phyloP scores from a whole-genome alignment of 2,113 vertebrate genomes.

The Thomomys bottae region DNA sequence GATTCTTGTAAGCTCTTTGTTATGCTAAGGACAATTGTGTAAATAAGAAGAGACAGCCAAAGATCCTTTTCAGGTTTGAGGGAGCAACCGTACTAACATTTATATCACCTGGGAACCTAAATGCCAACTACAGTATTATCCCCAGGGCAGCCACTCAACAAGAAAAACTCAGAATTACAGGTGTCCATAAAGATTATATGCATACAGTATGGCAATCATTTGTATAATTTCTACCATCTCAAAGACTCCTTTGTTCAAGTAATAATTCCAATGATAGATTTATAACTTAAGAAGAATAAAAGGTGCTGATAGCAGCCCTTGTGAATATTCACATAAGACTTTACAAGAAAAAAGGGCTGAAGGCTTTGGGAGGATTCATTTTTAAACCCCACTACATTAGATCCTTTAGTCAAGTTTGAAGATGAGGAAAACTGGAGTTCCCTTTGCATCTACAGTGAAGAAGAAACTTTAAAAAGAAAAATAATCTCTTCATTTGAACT shows the following conservation, averaged over 20 bases:
- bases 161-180: conserved; percentile 16
- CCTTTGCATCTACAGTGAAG: not conserved
- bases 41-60: not conserved
- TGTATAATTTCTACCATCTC: conserved; percentile 18
- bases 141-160: conserved; percentile 45
- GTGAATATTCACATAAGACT: conserved; percentile 21
- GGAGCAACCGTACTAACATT: not conserved
- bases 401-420: conserved; percentile 21
- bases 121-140: conserved; percentile 25
- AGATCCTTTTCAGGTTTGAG: conserved; percentile 13
- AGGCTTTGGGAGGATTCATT: not conserved
- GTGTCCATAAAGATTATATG: conserved; percentile 3
- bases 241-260: conserved; percentile 50
- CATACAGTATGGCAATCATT: not conserved
- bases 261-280: conserved; percentile 35
- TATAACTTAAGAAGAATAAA: conserved; percentile 23
- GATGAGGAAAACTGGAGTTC: not conserved
- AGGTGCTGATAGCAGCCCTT: not conserved
- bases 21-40: not conserved
- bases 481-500: conserved; percentile 14
- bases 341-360: not conserved
- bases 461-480: not conserved
- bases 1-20: not conserved
- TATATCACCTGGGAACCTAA: not conserved
- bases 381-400: not conserved